Conservation (phyloP, 2,797 vertebrate genomes). For the Scomberomorus guttatus region DNA sequence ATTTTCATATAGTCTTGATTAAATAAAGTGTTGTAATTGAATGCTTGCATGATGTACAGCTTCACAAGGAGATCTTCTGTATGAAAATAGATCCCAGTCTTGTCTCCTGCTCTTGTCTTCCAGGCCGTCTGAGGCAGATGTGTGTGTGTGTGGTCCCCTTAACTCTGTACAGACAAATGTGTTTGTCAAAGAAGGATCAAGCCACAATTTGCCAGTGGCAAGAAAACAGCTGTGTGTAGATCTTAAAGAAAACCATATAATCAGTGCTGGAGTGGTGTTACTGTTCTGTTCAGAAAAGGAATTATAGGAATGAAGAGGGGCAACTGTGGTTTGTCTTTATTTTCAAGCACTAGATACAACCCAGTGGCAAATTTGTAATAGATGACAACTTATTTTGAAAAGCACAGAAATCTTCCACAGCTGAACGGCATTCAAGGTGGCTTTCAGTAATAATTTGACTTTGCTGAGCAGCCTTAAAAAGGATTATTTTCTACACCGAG, state of each 20-base stretch:
- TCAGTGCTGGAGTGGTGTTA: slow-evolving; percentile 17
- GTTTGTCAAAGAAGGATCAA: slow-evolving; percentile 21
- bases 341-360: slow-evolving; percentile 5
- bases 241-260: slow-evolving; percentile 1
- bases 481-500: too few relatives aligned
- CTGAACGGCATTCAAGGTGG: too few relatives aligned
- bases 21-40: slow-evolving; percentile 32
- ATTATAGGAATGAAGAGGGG: not conserved
- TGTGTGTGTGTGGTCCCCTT: slow-evolving; percentile 32
- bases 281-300: not conserved
- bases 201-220: slow-evolving; percentile 18
- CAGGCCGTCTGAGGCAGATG: not conserved
- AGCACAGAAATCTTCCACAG: not conserved
- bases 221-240: slow-evolving; percentile 5
- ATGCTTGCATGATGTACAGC: slow-evolving; percentile 2
- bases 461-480: too few relatives aligned
- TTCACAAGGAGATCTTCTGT: too few relatives aligned
- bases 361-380: not conserved
- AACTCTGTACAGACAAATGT: slow-evolving; percentile 13
- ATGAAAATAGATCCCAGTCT: not conserved
- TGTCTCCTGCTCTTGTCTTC: too few relatives aligned
- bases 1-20: slow-evolving; percentile 21
- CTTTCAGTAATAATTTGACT: too few relatives aligned
- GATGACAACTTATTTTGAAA: too few relatives aligned
- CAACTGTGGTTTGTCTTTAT: slow-evolving; percentile 14